Conservation (phyloP, 2,113 vertebrate genomes). For the Nipponia nippon region DNA sequence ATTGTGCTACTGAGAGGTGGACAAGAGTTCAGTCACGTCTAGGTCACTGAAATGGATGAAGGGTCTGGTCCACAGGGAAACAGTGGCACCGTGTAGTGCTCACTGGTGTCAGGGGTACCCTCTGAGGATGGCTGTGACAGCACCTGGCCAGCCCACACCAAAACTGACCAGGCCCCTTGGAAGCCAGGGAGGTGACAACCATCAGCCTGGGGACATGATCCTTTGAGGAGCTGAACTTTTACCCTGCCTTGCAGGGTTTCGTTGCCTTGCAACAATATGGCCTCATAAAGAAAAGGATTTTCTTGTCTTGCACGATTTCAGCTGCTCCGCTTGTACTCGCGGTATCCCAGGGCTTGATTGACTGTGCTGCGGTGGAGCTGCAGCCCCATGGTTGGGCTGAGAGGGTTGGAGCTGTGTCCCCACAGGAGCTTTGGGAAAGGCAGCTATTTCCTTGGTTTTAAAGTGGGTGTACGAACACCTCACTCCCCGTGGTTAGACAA, state of each 20-base stretch:
- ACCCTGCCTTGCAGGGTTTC: not conserved
- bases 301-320: not conserved
- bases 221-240: not conserved
- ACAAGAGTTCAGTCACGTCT: not conserved
- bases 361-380: not conserved
- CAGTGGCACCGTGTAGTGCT: no score
- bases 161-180: not conserved
- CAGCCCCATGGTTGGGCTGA: not conserved
- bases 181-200: not conserved
- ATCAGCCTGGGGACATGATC: fast-evolving
- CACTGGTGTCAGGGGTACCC: fast-evolving
- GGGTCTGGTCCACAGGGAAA: not conserved
- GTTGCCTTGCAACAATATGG: not conserved
- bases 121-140: not conserved
- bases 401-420: not conserved
- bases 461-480: not conserved
- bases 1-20: not conserved
- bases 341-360: not conserved
- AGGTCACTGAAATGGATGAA: not conserved
- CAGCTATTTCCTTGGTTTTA: not conserved
- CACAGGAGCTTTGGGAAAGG: not conserved
- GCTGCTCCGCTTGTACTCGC: not conserved
- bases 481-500: not conserved
- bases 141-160: not conserved
- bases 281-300: not conserved